Percentiles rank a stretch among this genome's conserved stretches.
These are phyloP conservation scores for Pitta sordida DNA, from an alignment of 2,113 vertebrate genomes.

Conservation along the genomic window DNA sequence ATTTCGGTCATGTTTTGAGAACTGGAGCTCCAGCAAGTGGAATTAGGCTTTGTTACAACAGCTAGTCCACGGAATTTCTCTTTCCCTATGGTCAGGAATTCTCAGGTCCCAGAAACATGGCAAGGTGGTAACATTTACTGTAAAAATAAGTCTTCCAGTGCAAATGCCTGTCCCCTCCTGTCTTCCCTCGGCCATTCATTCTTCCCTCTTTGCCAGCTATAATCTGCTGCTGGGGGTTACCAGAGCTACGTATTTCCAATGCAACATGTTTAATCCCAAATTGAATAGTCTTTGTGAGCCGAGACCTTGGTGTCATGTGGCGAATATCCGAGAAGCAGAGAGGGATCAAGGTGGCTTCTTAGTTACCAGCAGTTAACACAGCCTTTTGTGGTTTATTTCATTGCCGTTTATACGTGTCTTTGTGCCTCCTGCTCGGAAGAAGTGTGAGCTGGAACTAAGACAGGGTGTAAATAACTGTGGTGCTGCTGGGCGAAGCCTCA, in stretches of 20 bases:
- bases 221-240: background rate
- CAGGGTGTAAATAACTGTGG: background rate
- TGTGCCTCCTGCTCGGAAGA: background rate
- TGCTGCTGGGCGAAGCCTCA: background rate
- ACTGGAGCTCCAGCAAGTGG: background rate
- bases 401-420: background rate
- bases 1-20: background rate
- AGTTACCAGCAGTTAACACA: conserved; percentile 37
- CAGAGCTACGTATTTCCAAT: conserved; percentile 15
- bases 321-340: background rate
- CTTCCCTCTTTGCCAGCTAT: background rate
- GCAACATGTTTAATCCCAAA: conserved; percentile 23
- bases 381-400: conserved; percentile 20
- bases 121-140: background rate
- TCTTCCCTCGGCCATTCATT: background rate
- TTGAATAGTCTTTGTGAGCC: conserved; percentile 47
- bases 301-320: background rate
- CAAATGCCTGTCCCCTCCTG: background rate
- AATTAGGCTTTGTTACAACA: background rate
- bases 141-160: background rate
- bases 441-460: background rate
- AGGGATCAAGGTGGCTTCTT: conserved; percentile 37
- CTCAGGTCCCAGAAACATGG: background rate
- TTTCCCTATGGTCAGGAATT: background rate
- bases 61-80: background rate